Evolutionary conservation across 2,113 vertebrate species (phyloP), one percentile per base, ranked within the genome.

Genomic region (Hippocampus barbouri): DNA sequence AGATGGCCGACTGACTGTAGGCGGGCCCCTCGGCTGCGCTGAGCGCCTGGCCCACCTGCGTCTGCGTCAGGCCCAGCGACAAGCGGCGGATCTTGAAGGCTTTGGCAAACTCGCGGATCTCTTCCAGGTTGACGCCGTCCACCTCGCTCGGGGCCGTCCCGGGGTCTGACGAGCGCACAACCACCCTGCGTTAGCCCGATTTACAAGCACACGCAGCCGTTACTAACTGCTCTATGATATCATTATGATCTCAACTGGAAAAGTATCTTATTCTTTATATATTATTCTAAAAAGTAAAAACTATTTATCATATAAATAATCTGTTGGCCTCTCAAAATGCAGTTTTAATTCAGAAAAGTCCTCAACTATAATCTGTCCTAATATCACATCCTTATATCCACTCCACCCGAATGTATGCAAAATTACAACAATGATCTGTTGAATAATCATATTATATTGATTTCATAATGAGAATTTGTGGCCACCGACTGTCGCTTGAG

Each of bases 1-100:
- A 99, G 93, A 99, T 99, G 93, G 98, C 98, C 82, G 98, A 99
- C 93, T 99, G 98, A 90, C 98, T 99, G 93, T 99, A 99, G 8
- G 98, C 98, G 60, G 98, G 98, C 60, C 98, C 98, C 89, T 99
- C 96, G 0, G 97, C 96, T 41, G 98, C 97, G 72, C 97, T 99
- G 75, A 99, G 95, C 16, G 98, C 98, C 92, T 99, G 98, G 85
- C 98, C 97, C 92, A 99, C 98, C 94, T 99, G 98, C 76, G 98
- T 99, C 91, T 99, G 98, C 7, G 98, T 99, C 91, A 99, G 93
- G 85, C 98, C 98, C 89, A 99, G 96, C 78, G 98, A 99, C 91
- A 99, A 93, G 86, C 98, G 96, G 79, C 98, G 95, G 88, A 99
- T 99, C 94, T 99, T 99, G 94, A 99, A 99, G 80, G 98, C 96